Conservation (phyloP, 2,797 vertebrate genomes). For the Cynopterus sphinx region DNA sequence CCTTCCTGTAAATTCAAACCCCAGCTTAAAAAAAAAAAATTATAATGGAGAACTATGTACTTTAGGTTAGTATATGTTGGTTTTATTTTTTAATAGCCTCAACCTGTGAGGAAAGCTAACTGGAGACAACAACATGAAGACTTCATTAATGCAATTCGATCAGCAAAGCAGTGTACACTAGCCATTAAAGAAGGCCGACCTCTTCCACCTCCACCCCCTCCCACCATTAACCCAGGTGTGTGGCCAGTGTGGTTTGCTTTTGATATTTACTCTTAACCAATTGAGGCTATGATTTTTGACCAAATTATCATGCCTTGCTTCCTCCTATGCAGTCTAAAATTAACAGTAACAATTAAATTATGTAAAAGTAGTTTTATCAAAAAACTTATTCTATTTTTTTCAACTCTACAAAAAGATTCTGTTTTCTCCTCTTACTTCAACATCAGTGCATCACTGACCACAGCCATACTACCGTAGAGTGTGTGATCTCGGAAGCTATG, state of each 20-base stretch:
- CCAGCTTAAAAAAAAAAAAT: background rate
- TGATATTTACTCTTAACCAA: background rate
- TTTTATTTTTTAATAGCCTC: slow-evolving; percentile 65
- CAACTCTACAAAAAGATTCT: background rate
- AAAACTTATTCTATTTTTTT: background rate
- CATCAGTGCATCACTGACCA: too few species aligned
- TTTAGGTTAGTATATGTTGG: background rate
- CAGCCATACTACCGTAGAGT: too few species aligned
- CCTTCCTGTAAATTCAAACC: slow-evolving; percentile 48
- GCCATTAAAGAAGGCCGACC: slow-evolving; percentile 74
- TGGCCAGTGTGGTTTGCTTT: slow-evolving; percentile 14
- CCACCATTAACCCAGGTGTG: slow-evolving; percentile 78
- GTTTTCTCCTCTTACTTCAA: background rate
- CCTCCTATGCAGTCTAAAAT: background rate
- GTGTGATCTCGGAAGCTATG: too few species aligned
- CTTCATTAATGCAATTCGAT: slow-evolving; percentile 75
- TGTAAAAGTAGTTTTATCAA: background rate
- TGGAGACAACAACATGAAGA: slow-evolving; percentile 82
- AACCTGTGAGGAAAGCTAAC: slow-evolving; percentile 76
- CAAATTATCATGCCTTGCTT: background rate
- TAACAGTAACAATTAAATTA: background rate
- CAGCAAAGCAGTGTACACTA: slow-evolving; percentile 72
- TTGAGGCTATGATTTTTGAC: background rate
- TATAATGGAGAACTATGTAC: background rate
- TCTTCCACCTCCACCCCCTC: slow-evolving; percentile 69